Evolutionary conservation across 2,113 vertebrate species (phyloP).

Genomic region (Alouatta palliata): DNA sequence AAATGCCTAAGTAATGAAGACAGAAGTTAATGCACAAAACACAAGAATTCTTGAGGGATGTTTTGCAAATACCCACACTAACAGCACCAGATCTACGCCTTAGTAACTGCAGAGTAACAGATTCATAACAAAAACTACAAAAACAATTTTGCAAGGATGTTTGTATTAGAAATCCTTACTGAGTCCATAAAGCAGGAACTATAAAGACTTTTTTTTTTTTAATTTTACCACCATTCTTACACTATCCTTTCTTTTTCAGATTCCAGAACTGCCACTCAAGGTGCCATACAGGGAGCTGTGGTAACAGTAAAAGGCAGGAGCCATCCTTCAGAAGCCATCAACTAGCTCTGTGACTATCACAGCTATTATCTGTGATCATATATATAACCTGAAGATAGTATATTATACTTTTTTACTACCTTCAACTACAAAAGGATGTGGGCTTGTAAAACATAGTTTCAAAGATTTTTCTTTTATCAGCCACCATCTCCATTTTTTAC

Average conservation of each 20-base stretch:
- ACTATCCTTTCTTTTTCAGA: background rate
- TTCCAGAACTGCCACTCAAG: background rate
- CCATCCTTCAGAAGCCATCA: background rate
- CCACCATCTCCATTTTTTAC: background rate
- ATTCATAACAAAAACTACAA: slow-evolving; percentile 37
- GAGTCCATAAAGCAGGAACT: background rate
- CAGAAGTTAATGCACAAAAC: background rate
- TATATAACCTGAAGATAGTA: background rate
- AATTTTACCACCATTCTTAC: background rate
- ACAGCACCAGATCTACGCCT: background rate
- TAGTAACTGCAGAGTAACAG: slow-evolving; percentile 16
- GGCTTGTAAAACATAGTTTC: background rate
- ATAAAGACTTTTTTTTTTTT: background rate
- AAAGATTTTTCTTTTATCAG: slow-evolving; percentile 16
- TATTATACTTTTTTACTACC: background rate
- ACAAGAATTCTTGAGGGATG: background rate
- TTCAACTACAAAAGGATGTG: background rate
- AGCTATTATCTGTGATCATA: background rate
- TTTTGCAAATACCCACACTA: background rate
- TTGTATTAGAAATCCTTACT: background rate
- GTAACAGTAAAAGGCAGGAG: background rate
- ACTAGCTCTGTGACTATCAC: background rate
- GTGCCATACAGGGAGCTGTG: background rate
- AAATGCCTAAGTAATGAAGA: slow-evolving; percentile 4
- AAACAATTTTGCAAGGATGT: background rate